Evolutionary conservation across 2,113 vertebrate genomes (phyloP), one percentile per base, ranked within the genome.

Genomic region (Nannospalax galili): DNA sequence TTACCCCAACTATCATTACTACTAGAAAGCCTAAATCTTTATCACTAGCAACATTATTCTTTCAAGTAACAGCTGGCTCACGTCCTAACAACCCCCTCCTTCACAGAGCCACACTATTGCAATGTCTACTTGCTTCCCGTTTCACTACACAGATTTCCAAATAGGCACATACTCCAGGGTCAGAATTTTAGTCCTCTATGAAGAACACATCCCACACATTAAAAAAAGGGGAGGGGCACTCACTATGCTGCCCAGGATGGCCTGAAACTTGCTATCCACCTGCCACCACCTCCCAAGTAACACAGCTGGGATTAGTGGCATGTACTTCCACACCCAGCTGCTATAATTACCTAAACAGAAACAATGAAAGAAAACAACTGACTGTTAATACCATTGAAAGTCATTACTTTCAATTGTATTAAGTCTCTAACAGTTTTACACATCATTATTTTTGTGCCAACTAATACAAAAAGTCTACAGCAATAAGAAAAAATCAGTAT

Each of bases 131-230:
- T 9, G 28, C 20, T 82, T 90, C 30, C 28, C 40, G 89, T 77
- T 86, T 80, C 24, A 62, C 73, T 60, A 91, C n/a, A 82, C 2
- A 80, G 28, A 87, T 77, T 73, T 77, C 56, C 70, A 84, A 67
- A 85, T 85, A 93, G 2, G 1, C 19, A 90, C n/a, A 10, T 26
- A 78, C 28, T 75, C 70, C 92, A 93, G 1, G 32, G 7, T 58
- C 72, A 72, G 86, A 35, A 86, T 32, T 87, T 92, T 85, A 78
- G 42, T 95, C n/a, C 52, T 94, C 56, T 94, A 89, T 92, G 64
- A 84, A 89, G 22, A 96, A 95, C 16, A 20, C 58, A n/a, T 40
- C 60, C 40, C 42, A 24, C 32, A 58, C 24, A 4, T 37, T 16
- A 37, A 22, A 48, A 73, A 62, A n/a, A n/a, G n/a, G n/a, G n/a